Percentiles rank a stretch among this genome's conserved stretches.
Conservation (phyloP, 2,113 vertebrate species). For the Gulo gulo region DNA sequence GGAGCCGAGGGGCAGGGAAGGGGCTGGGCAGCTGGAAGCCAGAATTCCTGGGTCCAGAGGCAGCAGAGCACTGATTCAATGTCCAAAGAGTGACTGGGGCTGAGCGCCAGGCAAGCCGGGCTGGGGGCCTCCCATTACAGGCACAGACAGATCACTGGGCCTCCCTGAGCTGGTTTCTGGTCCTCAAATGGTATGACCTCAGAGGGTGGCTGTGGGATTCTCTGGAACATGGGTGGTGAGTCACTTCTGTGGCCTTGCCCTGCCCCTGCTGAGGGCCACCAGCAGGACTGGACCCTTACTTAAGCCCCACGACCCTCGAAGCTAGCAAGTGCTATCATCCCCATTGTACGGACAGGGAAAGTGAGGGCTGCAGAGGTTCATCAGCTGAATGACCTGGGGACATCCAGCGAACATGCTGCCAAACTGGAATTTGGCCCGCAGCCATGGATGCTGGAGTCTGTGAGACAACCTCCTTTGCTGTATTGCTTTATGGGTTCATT, state of each 20-base stretch:
- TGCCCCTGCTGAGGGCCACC: neutral
- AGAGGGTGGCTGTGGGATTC: neutral
- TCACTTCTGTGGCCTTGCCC: neutral
- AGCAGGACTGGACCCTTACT: neutral
- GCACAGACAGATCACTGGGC: neutral
- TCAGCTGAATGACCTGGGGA: neutral
- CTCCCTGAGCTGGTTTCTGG: neutral
- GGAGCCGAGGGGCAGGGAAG: neutral
- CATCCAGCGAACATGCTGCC: neutral
- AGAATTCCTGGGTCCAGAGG: neutral
- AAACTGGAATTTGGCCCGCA: neutral
- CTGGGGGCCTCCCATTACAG: neutral
- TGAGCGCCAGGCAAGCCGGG: neutral
- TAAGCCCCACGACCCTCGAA: neutral
- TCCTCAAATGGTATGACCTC: neutral
- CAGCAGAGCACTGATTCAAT: neutral
- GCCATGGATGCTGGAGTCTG: neutral
- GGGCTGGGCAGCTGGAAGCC: neutral
- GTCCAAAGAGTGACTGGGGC: neutral
- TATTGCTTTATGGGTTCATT: neutral
- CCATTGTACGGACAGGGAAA: neutral
- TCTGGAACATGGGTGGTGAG: neutral
- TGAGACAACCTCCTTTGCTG: neutral
- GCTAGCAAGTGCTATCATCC: neutral
- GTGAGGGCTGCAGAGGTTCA: neutral